Conservation (phyloP, 1,140 invertebrate species). For the Chironomus tepperi region DNA sequence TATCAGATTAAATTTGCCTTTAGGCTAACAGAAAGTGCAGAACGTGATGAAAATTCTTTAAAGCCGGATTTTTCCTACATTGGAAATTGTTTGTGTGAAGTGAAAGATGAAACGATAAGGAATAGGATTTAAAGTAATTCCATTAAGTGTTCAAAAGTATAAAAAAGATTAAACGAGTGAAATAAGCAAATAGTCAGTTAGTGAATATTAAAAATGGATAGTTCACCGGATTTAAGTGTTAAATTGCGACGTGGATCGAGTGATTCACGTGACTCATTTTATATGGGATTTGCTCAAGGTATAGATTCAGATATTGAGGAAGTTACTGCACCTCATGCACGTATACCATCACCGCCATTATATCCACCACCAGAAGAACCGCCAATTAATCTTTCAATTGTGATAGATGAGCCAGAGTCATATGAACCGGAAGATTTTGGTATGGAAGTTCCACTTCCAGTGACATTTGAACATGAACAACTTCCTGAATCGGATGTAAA, state of each 20-base stretch:
- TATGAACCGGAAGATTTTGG: background rate
- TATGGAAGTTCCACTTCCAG: too few relatives aligned
- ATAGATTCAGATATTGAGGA: slow-evolving; percentile 83
- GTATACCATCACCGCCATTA: slow-evolving; percentile 29
- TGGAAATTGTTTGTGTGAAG: background rate
- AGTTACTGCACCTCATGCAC: slow-evolving; percentile 50
- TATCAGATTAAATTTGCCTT: too few relatives aligned
- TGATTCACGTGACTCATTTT: slow-evolving; percentile 76
- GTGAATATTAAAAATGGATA: slow-evolving; percentile 44
- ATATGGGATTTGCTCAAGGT: slow-evolving; percentile 79
- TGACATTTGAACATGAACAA: slow-evolving; percentile 21
- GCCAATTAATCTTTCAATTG: background rate
- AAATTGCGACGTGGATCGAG: slow-evolving; percentile 71
- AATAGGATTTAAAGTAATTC: background rate
- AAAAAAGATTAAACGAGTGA: background rate
- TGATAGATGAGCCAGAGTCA: background rate
- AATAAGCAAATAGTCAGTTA: background rate
- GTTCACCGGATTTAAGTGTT: slow-evolving; percentile 72
- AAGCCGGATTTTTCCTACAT: background rate
- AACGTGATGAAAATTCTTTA: background rate
- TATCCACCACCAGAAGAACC: slow-evolving; percentile 24
- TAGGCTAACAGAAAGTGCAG: too few relatives aligned
- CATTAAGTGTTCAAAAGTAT: background rate
- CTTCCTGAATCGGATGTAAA: background rate
- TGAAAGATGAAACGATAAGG: background rate